phyloP scores from a whole-genome alignment of 1,140 invertebrate species.

The Phymastichus coffea region DNA sequence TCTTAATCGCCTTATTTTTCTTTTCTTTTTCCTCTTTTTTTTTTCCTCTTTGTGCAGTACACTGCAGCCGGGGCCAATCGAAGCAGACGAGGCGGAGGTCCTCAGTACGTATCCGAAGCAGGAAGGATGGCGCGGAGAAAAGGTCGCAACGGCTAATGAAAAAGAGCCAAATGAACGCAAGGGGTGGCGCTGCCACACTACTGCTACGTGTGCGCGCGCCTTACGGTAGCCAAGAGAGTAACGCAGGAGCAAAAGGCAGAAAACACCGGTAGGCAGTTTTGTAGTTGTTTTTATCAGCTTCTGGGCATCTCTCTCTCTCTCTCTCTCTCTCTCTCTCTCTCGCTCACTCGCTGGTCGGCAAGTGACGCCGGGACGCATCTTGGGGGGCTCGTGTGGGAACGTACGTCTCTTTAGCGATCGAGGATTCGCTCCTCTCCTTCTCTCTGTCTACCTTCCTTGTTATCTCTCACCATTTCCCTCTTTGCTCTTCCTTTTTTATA shows the following conservation, averaged over 20 bases:
- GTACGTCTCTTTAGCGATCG: conserved; percentile 54
- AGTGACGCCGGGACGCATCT: conserved; percentile 47
- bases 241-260: conserved; percentile 50
- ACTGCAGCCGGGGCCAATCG: too few species aligned
- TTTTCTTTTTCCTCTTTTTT: not conserved
- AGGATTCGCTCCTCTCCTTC: conserved; percentile 26
- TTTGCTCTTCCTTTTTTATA: conserved; percentile 25
- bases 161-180: too few species aligned
- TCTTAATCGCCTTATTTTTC: too few species aligned
- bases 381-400: conserved; percentile 56
- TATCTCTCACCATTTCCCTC: conserved; percentile 29
- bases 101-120: too few species aligned
- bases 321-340: conserved; percentile 33
- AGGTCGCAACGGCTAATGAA: too few species aligned
- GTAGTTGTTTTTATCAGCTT: conserved; percentile 59
- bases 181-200: not conserved
- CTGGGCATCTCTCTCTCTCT: conserved; percentile 53
- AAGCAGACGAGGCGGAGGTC: too few species aligned
- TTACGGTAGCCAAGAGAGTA: conserved; percentile 28
- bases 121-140: too few species aligned
- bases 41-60: not conserved
- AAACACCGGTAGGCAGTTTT: conserved; percentile 59
- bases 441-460: conserved; percentile 30
- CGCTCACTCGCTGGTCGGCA: conserved; percentile 32
- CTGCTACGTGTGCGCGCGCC: not conserved